These are phyloP conservation scores for Hyposmocoma kahamanoa DNA, from an alignment of 1,140 invertebrate species.

Conservation along the genomic window DNA sequence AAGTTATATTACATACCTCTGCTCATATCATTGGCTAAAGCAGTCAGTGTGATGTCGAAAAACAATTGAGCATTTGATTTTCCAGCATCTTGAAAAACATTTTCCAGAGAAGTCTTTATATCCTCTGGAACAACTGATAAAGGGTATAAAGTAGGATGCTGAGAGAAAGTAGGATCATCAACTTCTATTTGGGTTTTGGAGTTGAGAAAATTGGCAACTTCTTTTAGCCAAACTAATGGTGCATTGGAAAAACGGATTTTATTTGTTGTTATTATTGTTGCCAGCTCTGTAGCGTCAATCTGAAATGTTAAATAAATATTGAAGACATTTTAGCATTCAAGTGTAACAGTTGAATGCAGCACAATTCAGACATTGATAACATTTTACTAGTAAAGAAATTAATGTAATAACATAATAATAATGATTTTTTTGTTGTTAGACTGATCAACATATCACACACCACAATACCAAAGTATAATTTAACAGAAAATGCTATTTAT, in stretches of 20 bases:
- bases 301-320: slow-evolving; percentile 63
- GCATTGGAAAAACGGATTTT: slow-evolving; percentile 77
- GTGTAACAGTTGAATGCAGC: too few relatives aligned
- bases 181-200: slow-evolving; percentile 76
- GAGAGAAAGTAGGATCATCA: slow-evolving; percentile 75
- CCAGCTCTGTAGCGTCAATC: slow-evolving; percentile 76
- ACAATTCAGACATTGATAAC: too few relatives aligned
- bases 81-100: slow-evolving; percentile 74
- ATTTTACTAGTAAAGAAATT: too few relatives aligned
- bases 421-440: too few relatives aligned
- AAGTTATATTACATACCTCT: slow-evolving; percentile 63
- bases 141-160: slow-evolving; percentile 70
- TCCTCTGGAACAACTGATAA: slow-evolving; percentile 71
- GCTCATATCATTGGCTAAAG: slow-evolving; percentile 79
- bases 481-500: too few relatives aligned
- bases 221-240: slow-evolving; percentile 77
- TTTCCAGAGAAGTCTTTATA: slow-evolving; percentile 73
- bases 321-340: too few relatives aligned
- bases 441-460: too few relatives aligned
- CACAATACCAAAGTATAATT: too few relatives aligned
- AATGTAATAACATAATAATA: too few relatives aligned
- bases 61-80: slow-evolving; percentile 75
- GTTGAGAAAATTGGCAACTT: slow-evolving; percentile 77
- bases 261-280: slow-evolving; percentile 67
- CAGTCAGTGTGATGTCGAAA: slow-evolving; percentile 77